Evolutionary conservation across 2,888 invertebrate species (phyloP).

Genomic region (Catocala nupta): DNA sequence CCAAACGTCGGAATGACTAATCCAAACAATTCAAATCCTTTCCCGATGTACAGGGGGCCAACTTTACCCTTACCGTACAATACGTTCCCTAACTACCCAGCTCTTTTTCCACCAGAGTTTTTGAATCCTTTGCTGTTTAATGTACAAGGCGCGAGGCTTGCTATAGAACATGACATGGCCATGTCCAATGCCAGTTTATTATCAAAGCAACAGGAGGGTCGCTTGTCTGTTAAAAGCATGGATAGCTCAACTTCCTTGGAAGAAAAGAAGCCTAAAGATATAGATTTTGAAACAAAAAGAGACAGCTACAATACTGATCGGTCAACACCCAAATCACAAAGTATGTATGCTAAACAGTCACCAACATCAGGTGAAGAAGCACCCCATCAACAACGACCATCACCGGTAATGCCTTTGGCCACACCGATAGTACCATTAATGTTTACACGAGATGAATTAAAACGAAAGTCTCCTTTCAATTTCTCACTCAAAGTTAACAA

Average conservation of each 20-base stretch:
- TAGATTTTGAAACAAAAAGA: slow-evolving; percentile 70
- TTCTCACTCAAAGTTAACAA: slow-evolving; percentile 73
- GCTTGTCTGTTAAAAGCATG: slow-evolving; percentile 80
- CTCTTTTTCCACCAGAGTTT: slow-evolving; percentile 88
- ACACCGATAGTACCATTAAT: slow-evolving; percentile 72
- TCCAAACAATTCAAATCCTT: slow-evolving; percentile 87
- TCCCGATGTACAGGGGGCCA: slow-evolving; percentile 91
- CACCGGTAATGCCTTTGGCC: slow-evolving; percentile 88
- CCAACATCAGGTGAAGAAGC: slow-evolving; percentile 90
- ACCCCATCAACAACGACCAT: slow-evolving; percentile 88
- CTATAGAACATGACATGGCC: slow-evolving; percentile 84
- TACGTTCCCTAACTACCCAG: slow-evolving; percentile 88
- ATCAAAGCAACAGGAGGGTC: slow-evolving; percentile 81
- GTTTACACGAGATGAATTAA: slow-evolving; percentile 72
- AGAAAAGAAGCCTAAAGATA: slow-evolving; percentile 75
- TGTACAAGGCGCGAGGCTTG: slow-evolving; percentile 82
- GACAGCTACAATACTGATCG: slow-evolving; percentile 77
- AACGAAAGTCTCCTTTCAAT: slow-evolving; percentile 75
- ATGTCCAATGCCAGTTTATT: slow-evolving; percentile 85
- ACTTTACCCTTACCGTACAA: slow-evolving; percentile 89
- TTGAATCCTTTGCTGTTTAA: slow-evolving; percentile 90
- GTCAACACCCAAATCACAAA: slow-evolving; percentile 85
- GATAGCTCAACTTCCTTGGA: slow-evolving; percentile 80
- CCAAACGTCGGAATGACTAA: slow-evolving; percentile 81
- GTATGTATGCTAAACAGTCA: slow-evolving; percentile 86